Percentiles rank a stretch among this genome's conserved stretches.
These are phyloP conservation scores for Standfussiana lucernea DNA, from an alignment of 2,888 invertebrate species.

Conservation along the genomic window DNA sequence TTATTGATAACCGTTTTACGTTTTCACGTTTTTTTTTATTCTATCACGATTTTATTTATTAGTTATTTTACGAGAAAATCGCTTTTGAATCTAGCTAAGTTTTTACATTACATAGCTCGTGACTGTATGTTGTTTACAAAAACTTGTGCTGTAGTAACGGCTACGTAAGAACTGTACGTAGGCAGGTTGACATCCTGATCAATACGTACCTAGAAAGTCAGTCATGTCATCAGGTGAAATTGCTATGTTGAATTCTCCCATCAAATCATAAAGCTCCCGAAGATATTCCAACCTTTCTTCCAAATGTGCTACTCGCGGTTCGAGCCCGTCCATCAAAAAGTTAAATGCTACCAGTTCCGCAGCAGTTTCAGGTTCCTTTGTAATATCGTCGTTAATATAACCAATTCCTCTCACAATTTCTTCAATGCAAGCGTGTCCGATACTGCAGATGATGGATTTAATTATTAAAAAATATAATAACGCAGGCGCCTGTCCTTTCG, in stretches of 20 bases:
- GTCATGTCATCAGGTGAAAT: conserved; percentile 93
- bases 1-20: no score
- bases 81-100: no score
- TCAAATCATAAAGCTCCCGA: conserved; percentile 95
- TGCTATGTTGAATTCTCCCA: conserved; percentile 94
- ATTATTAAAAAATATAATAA: background rate
- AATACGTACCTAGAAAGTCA: conserved; percentile 87
- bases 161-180: background rate
- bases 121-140: background rate
- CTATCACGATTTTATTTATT: no score
- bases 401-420: conserved; percentile 92
- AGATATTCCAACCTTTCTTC: conserved; percentile 94
- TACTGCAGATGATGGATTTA: conserved; percentile 80
- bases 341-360: conserved; percentile 93
- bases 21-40: no score
- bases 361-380: conserved; percentile 92
- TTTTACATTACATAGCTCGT: background rate
- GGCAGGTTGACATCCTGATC: background rate
- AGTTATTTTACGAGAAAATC: no score
- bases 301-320: conserved; percentile 92
- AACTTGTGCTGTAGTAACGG: background rate
- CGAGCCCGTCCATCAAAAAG: conserved; percentile 92
- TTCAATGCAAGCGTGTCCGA: conserved; percentile 92
- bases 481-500: no score
- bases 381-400: conserved; percentile 92